Evolutionary conservation across 2,113 vertebrate species (phyloP), one percentile per base, ranked within the genome.

Genomic region (Corynorhinus townsendii): DNA sequence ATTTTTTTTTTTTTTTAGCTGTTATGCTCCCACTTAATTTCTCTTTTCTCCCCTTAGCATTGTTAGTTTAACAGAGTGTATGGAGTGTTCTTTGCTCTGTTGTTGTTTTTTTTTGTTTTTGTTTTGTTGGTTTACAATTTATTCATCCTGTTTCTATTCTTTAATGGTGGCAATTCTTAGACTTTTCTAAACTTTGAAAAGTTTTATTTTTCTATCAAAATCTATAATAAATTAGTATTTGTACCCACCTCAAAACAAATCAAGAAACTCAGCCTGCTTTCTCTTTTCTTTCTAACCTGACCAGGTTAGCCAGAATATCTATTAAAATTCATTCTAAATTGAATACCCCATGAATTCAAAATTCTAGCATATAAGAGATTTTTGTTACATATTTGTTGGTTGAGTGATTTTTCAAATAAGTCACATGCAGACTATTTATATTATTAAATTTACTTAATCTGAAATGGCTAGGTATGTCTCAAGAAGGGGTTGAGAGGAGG

Each of bases 161-260:
- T 54, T 62, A 28, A 4, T 66, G 4, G 75, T 38, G 40, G 20
- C 8, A 10, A 81, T 86, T 52, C 56, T 47, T 75, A 84, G n/a
- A 91, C 35, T 89, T 93, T 79, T 30, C 10, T 56, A 91, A 59
- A 69, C 26, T 93, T 94, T 75, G 6, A 47, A 75, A 68, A 59
- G 11, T 73, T 89, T 30, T 35, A 20, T 87, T 73, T 85, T 86
- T 83, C 68, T 84, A 28, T 30, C 24, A 93, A 62, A 7, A 72
- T 72, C 20, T 93, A 62, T 4, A 95, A 94, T 95, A 93, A 73
- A 4, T 91, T 86, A 66, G 20, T 76, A 73, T 62, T 1, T 79
- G 40, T 86, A 79, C 30, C 8, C 16, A 47, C 33, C 45, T 85
- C 26, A 38, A 93, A 93, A 83, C 8, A 90, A 86, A 89, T 38